A percentile compares a stretch with the other conserved stretches of the same genome.
Conservation (phyloP, 2,888 invertebrate species). For the Dynastes tityus region DNA sequence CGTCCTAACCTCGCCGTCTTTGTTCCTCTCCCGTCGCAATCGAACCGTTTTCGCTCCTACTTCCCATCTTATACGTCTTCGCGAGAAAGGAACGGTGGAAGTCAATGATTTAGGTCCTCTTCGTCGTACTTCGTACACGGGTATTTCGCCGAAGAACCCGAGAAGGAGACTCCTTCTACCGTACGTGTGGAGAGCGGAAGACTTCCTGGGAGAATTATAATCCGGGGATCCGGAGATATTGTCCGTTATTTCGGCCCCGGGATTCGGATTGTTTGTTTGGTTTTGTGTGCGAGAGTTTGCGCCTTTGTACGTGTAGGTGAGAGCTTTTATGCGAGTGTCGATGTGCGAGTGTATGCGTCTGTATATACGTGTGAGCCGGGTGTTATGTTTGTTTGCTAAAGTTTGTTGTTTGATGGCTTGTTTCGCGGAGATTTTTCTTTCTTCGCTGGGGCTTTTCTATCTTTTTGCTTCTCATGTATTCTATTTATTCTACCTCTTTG, state of each 20-base stretch:
- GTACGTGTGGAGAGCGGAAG: conserved; percentile 24
- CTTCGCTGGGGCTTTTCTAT: neutral
- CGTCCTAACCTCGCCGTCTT: conserved; percentile 54
- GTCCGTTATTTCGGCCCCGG: conserved; percentile 33
- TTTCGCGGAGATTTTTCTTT: conserved; percentile 21
- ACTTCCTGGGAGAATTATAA: conserved; percentile 42
- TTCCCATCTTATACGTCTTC: conserved; percentile 3
- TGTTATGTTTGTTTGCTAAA: conserved; percentile 25
- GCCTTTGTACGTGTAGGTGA: neutral
- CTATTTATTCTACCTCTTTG: neutral
- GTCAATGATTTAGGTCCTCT: conserved; percentile 49
- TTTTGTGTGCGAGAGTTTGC: conserved; percentile 8
- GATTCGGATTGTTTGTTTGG: conserved; percentile 32
- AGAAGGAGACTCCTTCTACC: conserved; percentile 14
- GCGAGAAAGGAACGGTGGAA: conserved; percentile 34
- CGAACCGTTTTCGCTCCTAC: conserved; percentile 21
- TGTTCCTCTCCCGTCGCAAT: neutral
- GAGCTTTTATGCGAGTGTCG: no score
- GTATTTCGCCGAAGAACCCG: conserved; percentile 38
- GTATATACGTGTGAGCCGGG: neutral
- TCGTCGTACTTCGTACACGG: neutral
- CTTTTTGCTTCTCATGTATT: neutral
- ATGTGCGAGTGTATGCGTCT: neutral
- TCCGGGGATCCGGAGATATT: conserved; percentile 40
- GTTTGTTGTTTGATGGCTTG: conserved; percentile 27